Percentiles rank a stretch among this genome's conserved stretches.
phyloP scores from a whole-genome alignment of 2,797 vertebrate species.

The Notolepis coatsorum region DNA sequence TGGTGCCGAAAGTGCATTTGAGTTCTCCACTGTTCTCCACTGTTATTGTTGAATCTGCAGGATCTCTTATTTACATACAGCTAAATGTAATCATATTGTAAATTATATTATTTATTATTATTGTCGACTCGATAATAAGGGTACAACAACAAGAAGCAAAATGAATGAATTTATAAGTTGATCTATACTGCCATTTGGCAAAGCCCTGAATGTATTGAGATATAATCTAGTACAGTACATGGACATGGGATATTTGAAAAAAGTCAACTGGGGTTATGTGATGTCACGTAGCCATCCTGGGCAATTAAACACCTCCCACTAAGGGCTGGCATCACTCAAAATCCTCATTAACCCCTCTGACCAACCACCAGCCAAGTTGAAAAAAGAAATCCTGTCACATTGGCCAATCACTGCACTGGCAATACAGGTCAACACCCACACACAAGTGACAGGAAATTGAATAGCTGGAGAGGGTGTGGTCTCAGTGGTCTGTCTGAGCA shows the following conservation, averaged over 20 bases:
- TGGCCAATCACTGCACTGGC: slow-evolving; percentile 76
- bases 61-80: neutral
- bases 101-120: neutral
- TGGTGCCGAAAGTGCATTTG: slow-evolving; percentile 15
- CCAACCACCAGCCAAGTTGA: slow-evolving; percentile 80
- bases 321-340: slow-evolving; percentile 78
- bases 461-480: slow-evolving; percentile 73
- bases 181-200: slow-evolving; percentile 46
- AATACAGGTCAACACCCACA: slow-evolving; percentile 83
- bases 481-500: slow-evolving; percentile 75
- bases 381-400: slow-evolving; percentile 66
- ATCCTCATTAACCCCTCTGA: slow-evolving; percentile 88
- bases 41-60: no score
- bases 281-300: slow-evolving; percentile 75
- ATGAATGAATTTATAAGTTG: slow-evolving; percentile 37
- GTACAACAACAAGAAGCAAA: neutral
- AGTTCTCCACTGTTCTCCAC: no score
- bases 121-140: no score
- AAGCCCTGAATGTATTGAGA: slow-evolving; percentile 66
- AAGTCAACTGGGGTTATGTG: slow-evolving; percentile 70
- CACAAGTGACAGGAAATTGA: slow-evolving; percentile 85
- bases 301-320: slow-evolving; percentile 90
- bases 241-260: slow-evolving; percentile 61
- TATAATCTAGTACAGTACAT: slow-evolving; percentile 72
- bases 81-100: neutral